phyloP scores from a whole-genome alignment of 2,113 vertebrate species.

The Sphyrna mokarran region DNA sequence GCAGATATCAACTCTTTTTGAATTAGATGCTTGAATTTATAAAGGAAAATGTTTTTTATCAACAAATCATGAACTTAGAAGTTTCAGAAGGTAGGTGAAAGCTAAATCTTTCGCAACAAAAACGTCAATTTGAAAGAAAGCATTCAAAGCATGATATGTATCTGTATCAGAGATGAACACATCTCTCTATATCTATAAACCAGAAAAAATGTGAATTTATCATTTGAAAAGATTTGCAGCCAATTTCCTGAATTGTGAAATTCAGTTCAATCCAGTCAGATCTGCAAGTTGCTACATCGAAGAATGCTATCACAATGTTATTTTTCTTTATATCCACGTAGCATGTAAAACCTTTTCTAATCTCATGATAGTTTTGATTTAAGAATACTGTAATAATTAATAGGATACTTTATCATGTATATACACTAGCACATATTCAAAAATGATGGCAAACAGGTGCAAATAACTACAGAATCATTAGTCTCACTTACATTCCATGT shows the following conservation, averaged over 20 bases:
- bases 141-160: not conserved
- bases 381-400: not conserved
- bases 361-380: not conserved
- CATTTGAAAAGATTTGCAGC: not conserved
- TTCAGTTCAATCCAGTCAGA: not conserved
- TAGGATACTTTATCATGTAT: not conserved
- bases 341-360: not conserved
- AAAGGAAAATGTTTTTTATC: not conserved
- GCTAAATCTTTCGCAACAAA: not conserved
- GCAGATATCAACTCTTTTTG: not conserved
- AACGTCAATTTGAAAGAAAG: no score
- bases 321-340: not conserved
- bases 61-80: not conserved
- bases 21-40: not conserved
- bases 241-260: not conserved
- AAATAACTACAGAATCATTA: not conserved
- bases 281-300: not conserved
- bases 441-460: not conserved
- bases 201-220: not conserved
- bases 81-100: not conserved
- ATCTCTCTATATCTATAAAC: not conserved
- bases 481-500: not conserved
- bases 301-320: not conserved
- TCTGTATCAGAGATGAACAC: no score
- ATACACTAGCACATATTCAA: not conserved